Evolutionary conservation across 1,140 invertebrate genomes (phyloP), one percentile per base, ranked within the genome.

Genomic region (Nasonia longicornis): DNA sequence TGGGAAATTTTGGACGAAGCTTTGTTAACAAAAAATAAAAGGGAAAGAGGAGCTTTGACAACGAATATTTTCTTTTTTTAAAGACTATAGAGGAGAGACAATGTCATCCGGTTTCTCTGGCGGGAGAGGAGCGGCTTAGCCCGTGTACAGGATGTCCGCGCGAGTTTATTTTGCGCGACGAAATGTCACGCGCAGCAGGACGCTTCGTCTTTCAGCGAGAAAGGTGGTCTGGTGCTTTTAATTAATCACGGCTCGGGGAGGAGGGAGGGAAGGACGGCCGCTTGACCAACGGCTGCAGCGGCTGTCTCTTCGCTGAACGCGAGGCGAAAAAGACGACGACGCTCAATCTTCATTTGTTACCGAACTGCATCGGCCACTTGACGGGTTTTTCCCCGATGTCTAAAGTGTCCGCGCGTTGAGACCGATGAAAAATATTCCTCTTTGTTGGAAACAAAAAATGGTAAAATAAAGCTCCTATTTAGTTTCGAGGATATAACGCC

Each of bases 301-400:
- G 26, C 26, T 20, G 22, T 12, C n/a, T 63, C 48, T 75, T n/a
- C 58, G 26, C 20, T 10, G 4, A 35, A n/a, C 2, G 6, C 42
- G 42, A 73, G 4, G 31, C 69, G 42, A 73, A 22, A 26, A 48
- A 73, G 42, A 48, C 42, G 71, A 48, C 42, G 71, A 73, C 31
- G 66, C 42, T 77, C 66, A 48, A 77, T 77, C 76, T 77, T 69
- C 76, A 69, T 77, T 77, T 77, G 76, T 77, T 77, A 77, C 76
- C 64, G 63, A 69, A 77, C 76, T 69, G 73, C 38, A 31, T 14
- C 7, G 69, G 16, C 58, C 29, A 42, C 74, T 76, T 22, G 74
- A 76, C 29, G 74, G 63, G 52, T 26, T 67, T 67, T 64, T 10
- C 2, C 6, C 63, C 10, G 3, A 58, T 14, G 12, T 4, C 3